Evolutionary conservation across 1,140 invertebrate species (phyloP).

Genomic region (Pogonomyrmex californicus): DNA sequence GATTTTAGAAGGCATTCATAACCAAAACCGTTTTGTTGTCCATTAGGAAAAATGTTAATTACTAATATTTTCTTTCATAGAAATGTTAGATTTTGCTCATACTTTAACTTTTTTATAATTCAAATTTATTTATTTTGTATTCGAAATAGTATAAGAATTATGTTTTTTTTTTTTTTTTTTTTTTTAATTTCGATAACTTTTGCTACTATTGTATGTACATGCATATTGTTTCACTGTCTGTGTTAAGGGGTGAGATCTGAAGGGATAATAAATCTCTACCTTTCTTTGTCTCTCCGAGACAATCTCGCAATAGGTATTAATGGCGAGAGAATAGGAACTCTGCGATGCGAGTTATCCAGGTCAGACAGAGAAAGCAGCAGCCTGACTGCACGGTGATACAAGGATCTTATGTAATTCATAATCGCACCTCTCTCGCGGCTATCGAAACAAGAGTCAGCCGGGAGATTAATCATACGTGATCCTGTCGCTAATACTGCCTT

Average conservation of each 20-base stretch:
- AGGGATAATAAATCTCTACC: constrained; percentile 6
- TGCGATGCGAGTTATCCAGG: constrained; percentile 79
- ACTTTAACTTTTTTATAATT: too few relatives aligned
- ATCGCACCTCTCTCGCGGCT: constrained; percentile 70
- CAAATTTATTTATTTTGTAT: too few relatives aligned
- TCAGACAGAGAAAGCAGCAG: constrained; percentile 83
- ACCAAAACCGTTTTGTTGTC: too few relatives aligned
- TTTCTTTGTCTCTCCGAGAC: not conserved
- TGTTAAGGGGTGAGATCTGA: not conserved
- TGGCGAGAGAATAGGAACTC: constrained; percentile 70
- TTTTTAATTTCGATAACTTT: too few relatives aligned
- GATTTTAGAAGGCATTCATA: too few relatives aligned
- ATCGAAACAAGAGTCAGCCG: constrained; percentile 67
- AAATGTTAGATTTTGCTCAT: too few relatives aligned
- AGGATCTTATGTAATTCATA: constrained; percentile 82
- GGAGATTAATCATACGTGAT: constrained; percentile 45
- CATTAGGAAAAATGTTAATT: too few relatives aligned
- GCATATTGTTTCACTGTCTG: not conserved
- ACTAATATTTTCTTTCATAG: too few relatives aligned
- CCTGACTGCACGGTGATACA: constrained; percentile 75
- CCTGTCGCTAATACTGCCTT: not conserved
- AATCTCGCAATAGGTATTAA: constrained; percentile 26
- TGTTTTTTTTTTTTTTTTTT: too few relatives aligned
- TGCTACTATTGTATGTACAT: not conserved
- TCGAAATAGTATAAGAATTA: too few relatives aligned